These are phyloP conservation scores for Sturnira hondurensis DNA, from an alignment of 2,113 vertebrate species.

Conservation along the genomic window DNA sequence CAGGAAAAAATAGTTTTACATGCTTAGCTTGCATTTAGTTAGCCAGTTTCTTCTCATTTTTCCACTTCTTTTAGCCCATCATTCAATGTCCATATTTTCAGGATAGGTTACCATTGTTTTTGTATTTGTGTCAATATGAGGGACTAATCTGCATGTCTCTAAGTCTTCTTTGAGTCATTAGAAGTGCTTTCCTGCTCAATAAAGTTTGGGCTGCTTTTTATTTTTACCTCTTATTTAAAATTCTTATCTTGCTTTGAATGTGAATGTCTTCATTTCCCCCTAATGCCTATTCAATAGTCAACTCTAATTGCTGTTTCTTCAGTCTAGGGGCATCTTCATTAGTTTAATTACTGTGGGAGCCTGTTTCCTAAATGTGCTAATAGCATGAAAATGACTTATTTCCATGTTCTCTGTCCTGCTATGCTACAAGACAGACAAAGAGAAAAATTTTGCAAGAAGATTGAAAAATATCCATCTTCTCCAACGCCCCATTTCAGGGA, in stretches of 20 bases:
- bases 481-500: background rate
- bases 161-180: background rate
- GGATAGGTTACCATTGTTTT: background rate
- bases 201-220: conserved; percentile 56
- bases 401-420: conserved; percentile 28
- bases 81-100: background rate
- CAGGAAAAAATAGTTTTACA: background rate
- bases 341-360: conserved; percentile 63
- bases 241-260: conserved; percentile 60
- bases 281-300: conserved; percentile 55
- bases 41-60: background rate
- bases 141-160: background rate
- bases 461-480: background rate
- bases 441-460: conserved; percentile 13
- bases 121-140: background rate
- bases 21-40: background rate
- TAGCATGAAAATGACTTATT: conserved; percentile 62
- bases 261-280: conserved; percentile 66
- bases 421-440: conserved; percentile 25
- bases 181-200: conserved; percentile 8
- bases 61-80: background rate
- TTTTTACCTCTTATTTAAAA: conserved; percentile 68
- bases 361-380: conserved; percentile 59
- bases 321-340: conserved; percentile 71
- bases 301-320: conserved; percentile 69